Conservation (phyloP, 2,888 invertebrate species). For the Ochropleura plecta region DNA sequence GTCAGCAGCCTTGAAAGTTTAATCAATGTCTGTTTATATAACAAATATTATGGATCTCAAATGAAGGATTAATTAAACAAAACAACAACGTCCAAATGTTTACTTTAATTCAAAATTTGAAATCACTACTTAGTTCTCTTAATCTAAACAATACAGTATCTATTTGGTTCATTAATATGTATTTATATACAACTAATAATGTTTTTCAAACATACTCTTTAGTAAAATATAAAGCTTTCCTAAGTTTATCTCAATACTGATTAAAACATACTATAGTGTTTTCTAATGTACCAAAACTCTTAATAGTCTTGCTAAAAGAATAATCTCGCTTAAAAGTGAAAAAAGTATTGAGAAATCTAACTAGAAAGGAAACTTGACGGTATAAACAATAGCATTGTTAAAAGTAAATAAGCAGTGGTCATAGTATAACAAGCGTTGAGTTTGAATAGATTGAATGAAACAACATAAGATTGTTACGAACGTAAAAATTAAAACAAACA, state of each 20-base stretch:
- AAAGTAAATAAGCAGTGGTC: constrained; percentile 13
- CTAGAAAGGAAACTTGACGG: not conserved
- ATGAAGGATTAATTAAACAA: constrained; percentile 59
- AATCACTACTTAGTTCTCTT: constrained; percentile 83
- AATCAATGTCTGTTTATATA: not conserved
- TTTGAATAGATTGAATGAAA: constrained; percentile 31
- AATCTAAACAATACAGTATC: constrained; percentile 77
- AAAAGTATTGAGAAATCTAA: constrained; percentile 30
- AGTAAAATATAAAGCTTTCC: constrained; percentile 77
- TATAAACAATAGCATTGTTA: constrained; percentile 27
- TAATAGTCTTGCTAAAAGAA: constrained; percentile 35
- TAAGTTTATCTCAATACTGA: constrained; percentile 58
- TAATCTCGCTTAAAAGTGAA: constrained; percentile 11
- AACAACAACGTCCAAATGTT: constrained; percentile 73
- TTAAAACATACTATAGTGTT: constrained; percentile 50
- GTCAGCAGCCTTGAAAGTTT: constrained; percentile 1
- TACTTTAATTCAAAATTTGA: constrained; percentile 83
- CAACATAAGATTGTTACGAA: not conserved
- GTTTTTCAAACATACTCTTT: constrained; percentile 84
- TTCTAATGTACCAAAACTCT: constrained; percentile 44
- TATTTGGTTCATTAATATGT: constrained; percentile 78
- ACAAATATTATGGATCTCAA: constrained; percentile 3
- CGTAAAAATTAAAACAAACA: constrained; percentile 16
- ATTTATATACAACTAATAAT: constrained; percentile 81
- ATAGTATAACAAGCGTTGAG: constrained; percentile 25